Evolutionary conservation across 1,140 invertebrate genomes (phyloP).

Genomic region (Papilio machaon): DNA sequence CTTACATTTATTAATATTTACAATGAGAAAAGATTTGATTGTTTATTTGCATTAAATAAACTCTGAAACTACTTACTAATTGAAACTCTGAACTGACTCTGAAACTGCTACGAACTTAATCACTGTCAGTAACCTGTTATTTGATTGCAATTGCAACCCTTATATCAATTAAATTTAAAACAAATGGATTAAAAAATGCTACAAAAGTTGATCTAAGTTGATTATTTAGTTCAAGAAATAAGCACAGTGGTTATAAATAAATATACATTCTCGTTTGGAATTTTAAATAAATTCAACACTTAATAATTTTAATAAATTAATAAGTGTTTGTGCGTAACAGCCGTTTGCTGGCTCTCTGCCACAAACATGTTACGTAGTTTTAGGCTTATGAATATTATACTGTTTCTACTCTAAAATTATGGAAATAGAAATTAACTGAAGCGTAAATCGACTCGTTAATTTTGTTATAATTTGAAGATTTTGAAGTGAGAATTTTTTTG

Average conservation of each 20-base stretch:
- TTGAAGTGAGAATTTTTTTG: not conserved
- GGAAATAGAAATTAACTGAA: slow-evolving; percentile 21
- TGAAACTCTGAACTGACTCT: no score
- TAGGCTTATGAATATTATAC: slow-evolving; percentile 25
- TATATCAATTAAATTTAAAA: no score
- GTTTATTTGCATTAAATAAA: no score
- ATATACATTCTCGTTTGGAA: not conserved
- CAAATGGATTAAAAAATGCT: no score
- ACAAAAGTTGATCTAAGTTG: no score
- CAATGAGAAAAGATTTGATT: no score
- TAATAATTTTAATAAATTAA: slow-evolving; percentile 2
- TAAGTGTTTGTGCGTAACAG: slow-evolving; percentile 4
- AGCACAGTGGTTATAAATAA: not conserved
- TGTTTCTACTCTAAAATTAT: slow-evolving; percentile 2
- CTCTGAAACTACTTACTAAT: no score
- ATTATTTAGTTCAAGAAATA: not conserved
- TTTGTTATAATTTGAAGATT: not conserved
- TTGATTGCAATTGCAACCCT: no score
- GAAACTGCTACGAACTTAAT: no score
- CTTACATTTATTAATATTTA: no score
- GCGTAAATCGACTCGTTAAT: not conserved
- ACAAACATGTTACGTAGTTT: slow-evolving; percentile 26
- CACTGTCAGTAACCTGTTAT: no score
- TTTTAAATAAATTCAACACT: slow-evolving; percentile 13
- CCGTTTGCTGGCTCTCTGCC: slow-evolving; percentile 1